phyloP scores from a whole-genome alignment of 2,113 vertebrate genomes.

The Mormoops blainvillei region DNA sequence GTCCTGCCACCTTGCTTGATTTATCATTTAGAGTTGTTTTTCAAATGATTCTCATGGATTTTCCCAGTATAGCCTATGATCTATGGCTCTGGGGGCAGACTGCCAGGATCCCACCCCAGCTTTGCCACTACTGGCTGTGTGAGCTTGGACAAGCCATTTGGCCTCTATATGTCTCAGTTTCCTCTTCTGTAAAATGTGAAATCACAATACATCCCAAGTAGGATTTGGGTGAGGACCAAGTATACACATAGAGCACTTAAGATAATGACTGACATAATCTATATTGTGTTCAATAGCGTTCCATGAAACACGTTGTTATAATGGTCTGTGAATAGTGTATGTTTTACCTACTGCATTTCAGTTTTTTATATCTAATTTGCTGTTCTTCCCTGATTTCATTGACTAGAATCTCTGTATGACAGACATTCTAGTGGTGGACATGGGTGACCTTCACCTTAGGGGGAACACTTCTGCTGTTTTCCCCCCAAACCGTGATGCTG shows the following conservation, averaged over 20 bases:
- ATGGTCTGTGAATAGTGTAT: neutral
- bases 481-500: neutral
- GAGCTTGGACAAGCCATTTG: neutral
- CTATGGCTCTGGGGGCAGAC: neutral
- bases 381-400: neutral
- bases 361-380: neutral
- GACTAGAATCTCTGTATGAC: neutral
- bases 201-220: too few relatives aligned
- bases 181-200: neutral
- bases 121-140: neutral
- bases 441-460: neutral
- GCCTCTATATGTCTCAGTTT: neutral
- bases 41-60: neutral
- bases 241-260: neutral
- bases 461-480: too few relatives aligned
- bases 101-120: neutral
- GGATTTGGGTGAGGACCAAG: neutral
- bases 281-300: too few relatives aligned
- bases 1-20: neutral
- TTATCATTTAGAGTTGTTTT: neutral
- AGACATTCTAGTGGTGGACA: neutral
- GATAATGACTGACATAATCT: neutral
- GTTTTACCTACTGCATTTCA: neutral
- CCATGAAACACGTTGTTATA: neutral
- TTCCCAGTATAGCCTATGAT: neutral